phyloP scores from a whole-genome alignment of 2,797 vertebrate genomes.

The Rhinella marina region DNA sequence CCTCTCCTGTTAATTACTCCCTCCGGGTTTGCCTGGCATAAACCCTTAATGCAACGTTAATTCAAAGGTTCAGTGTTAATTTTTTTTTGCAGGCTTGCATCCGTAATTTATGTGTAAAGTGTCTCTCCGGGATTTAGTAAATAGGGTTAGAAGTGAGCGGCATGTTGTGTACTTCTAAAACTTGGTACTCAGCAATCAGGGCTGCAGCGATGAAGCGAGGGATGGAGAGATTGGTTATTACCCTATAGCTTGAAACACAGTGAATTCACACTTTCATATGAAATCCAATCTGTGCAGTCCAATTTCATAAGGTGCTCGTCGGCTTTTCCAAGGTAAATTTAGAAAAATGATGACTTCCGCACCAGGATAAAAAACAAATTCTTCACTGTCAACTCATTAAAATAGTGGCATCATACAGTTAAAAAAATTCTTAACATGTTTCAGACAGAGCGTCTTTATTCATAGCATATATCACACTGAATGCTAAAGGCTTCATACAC shows the following conservation, averaged over 20 bases:
- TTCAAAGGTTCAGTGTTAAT: slow-evolving; percentile 34
- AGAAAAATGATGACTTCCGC: no score
- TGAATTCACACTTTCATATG: no score
- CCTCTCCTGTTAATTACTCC: slow-evolving; percentile 15
- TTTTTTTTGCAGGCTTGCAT: not conserved
- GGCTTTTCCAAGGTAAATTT: no score
- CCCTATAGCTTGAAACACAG: not conserved
- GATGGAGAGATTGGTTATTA: not conserved
- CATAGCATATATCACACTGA: no score
- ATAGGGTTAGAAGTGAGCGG: not conserved
- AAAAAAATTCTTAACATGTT: no score
- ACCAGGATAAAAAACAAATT: no score
- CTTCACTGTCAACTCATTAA: no score
- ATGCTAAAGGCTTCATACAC: no score
- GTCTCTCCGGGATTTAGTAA: not conserved
- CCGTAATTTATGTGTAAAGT: slow-evolving; percentile 3
- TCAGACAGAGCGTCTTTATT: no score
- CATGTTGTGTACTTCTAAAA: not conserved
- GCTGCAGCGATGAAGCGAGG: not conserved
- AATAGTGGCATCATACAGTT: no score
- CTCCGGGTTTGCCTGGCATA: not conserved
- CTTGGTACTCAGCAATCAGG: not conserved
- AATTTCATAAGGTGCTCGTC: no score
- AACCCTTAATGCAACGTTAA: not conserved
- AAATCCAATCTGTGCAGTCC: no score